These are phyloP conservation scores for Phalacrocorax brasilianus DNA, from an alignment of 2,113 vertebrate genomes.

Conservation along the genomic window DNA sequence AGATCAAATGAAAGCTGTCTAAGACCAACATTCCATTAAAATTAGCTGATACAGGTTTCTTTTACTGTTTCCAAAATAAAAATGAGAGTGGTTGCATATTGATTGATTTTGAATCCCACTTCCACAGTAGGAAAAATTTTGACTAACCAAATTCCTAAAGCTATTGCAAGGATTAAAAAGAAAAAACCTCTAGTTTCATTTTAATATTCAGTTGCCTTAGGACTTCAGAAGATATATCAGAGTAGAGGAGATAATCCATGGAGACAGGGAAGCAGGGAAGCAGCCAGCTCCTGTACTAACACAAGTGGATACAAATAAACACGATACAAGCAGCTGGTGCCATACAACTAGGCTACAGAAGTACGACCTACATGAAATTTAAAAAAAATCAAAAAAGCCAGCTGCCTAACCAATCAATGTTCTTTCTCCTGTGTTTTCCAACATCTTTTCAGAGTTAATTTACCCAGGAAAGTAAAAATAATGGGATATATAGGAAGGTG, in stretches of 20 bases:
- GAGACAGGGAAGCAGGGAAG: background rate
- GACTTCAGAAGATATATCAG: background rate
- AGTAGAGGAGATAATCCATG: background rate
- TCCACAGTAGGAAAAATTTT: background rate
- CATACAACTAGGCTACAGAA: background rate
- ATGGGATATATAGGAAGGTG: background rate
- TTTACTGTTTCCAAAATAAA: background rate
- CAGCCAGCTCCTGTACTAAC: background rate
- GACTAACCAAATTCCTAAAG: background rate
- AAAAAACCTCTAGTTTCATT: background rate
- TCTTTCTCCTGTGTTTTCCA: background rate
- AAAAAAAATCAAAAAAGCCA: background rate
- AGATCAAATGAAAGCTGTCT: background rate
- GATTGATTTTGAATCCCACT: background rate
- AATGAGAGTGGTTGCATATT: background rate
- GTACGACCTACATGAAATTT: background rate
- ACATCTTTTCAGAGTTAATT: background rate
- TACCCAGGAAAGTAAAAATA: background rate
- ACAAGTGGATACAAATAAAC: background rate
- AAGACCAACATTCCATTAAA: background rate
- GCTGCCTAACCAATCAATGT: background rate
- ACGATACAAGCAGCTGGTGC: background rate
- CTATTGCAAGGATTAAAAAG: background rate
- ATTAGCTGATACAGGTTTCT: background rate
- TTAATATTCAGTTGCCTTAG: background rate